These are phyloP conservation scores for Jordanella pulchra DNA, from an alignment of 2,797 vertebrate genomes.

Conservation along the genomic window DNA sequence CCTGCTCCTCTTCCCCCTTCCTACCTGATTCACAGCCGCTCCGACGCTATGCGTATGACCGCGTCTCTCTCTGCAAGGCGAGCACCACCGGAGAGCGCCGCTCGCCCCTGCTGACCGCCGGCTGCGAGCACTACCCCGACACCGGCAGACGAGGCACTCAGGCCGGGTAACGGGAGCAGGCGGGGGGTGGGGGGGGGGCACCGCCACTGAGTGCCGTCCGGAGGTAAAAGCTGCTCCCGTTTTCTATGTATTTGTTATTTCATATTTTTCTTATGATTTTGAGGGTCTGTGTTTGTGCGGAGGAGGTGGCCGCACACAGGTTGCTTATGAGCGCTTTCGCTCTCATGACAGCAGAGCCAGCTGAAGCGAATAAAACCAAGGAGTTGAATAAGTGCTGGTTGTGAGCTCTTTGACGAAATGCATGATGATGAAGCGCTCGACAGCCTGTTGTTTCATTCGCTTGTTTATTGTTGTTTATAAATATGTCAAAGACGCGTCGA, in stretches of 20 bases:
- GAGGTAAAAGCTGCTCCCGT: conserved; percentile 37
- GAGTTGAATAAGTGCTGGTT: conserved; percentile 22
- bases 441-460: conserved; percentile 57
- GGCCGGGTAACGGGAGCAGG: no score
- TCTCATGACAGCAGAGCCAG: conserved; percentile 23
- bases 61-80: conserved; percentile 62
- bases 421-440: conserved; percentile 20
- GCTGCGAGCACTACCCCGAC: conserved; percentile 20
- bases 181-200: conserved; percentile 37
- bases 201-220: conserved; percentile 30
- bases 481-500: background rate
- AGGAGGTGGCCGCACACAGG: conserved; percentile 36
- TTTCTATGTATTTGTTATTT: background rate
- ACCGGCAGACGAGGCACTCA: conserved; percentile 52
- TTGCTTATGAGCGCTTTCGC: conserved; percentile 10
- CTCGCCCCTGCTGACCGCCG: conserved; percentile 47
- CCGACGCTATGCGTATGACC: conserved; percentile 75
- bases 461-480: background rate
- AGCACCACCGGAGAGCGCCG: conserved; percentile 59
- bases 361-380: background rate
- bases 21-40: conserved; percentile 78
- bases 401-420: conserved; percentile 31
- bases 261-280: background rate
- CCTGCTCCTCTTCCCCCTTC: conserved; percentile 37
- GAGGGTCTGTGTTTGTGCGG: conserved; percentile 11